phyloP scores from a whole-genome alignment of 2,888 invertebrate species.

The Drosophila lutescens region DNA sequence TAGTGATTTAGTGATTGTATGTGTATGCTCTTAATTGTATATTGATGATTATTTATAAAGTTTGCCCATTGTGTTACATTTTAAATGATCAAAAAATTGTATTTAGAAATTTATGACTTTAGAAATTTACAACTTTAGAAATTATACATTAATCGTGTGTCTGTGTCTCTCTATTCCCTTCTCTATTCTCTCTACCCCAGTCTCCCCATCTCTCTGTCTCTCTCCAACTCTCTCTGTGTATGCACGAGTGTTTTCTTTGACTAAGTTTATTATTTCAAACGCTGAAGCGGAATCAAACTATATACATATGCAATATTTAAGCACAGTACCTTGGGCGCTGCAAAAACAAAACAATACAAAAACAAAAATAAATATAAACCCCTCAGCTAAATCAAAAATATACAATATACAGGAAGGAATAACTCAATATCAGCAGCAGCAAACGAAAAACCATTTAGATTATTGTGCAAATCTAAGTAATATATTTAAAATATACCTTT shows the following conservation, averaged over 20 bases:
- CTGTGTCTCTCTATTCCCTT: slow-evolving; percentile 20
- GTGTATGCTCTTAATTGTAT: slow-evolving; percentile 5
- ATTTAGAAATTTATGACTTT: slow-evolving; percentile 38
- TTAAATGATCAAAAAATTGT: slow-evolving; percentile 58
- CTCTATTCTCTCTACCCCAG: slow-evolving; percentile 6
- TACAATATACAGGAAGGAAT: slow-evolving; percentile 26
- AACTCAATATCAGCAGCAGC: slow-evolving; percentile 19
- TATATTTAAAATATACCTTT: slow-evolving; percentile 40
- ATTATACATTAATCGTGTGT: slow-evolving; percentile 6
- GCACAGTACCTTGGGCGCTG: slow-evolving; percentile 54
- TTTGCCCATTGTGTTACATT: slow-evolving; percentile 60
- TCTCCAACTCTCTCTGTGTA: slow-evolving; percentile 6
- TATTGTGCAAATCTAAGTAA: slow-evolving; percentile 29
- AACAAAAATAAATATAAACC: not conserved
- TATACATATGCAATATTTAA: slow-evolving; percentile 59
- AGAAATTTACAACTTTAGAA: slow-evolving; percentile 16
- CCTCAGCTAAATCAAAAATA: slow-evolving; percentile 11
- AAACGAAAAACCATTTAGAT: slow-evolving; percentile 8
- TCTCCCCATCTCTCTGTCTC: slow-evolving; percentile 3
- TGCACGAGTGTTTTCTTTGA: slow-evolving; percentile 14
- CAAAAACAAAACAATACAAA: not conserved
- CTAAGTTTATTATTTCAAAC: slow-evolving; percentile 31
- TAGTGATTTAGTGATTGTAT: slow-evolving; percentile 6
- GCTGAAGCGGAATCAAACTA: slow-evolving; percentile 41
- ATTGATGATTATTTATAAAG: slow-evolving; percentile 14